A percentile compares a stretch with the other conserved stretches of the same genome.
Conservation (phyloP, 2,797 vertebrate genomes). For the Lophius americanus region DNA sequence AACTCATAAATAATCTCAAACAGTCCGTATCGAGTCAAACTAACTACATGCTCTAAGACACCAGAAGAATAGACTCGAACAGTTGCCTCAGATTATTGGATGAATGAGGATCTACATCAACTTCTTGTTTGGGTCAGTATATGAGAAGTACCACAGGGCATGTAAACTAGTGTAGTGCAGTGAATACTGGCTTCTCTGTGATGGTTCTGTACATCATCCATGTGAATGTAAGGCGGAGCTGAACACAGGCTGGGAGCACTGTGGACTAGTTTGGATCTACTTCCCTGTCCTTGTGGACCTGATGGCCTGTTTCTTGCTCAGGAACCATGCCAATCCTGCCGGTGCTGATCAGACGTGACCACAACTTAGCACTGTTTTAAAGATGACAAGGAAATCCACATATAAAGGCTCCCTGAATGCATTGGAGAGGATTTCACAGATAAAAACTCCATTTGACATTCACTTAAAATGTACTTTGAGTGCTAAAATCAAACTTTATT, state of each 20-base stretch:
- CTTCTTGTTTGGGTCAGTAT: too few relatives aligned
- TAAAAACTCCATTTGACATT: background rate
- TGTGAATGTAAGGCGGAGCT: background rate
- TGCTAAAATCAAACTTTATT: background rate
- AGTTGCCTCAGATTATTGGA: too few relatives aligned
- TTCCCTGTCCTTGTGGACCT: conserved; percentile 4
- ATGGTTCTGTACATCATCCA: background rate
- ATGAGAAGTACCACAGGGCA: too few relatives aligned
- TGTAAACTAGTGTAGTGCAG: background rate
- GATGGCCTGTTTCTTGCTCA: conserved; percentile 20
- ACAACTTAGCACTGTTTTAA: background rate
- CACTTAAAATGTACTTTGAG: background rate
- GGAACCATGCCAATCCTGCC: conserved; percentile 19
- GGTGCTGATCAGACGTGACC: too few relatives aligned
- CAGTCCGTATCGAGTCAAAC: too few relatives aligned
- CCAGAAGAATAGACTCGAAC: too few relatives aligned
- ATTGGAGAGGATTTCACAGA: background rate
- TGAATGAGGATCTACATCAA: too few relatives aligned
- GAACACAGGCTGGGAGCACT: conserved; percentile 6
- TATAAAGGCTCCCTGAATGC: background rate
- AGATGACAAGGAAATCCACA: background rate
- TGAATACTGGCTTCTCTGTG: background rate
- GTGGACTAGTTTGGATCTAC: background rate
- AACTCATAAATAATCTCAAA: too few relatives aligned
- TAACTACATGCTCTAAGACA: too few relatives aligned